Percentiles rank a stretch among this genome's conserved stretches.
These are phyloP conservation scores for Neocrepidodera transversa DNA, from an alignment of 2,888 invertebrate species.

Conservation along the genomic window DNA sequence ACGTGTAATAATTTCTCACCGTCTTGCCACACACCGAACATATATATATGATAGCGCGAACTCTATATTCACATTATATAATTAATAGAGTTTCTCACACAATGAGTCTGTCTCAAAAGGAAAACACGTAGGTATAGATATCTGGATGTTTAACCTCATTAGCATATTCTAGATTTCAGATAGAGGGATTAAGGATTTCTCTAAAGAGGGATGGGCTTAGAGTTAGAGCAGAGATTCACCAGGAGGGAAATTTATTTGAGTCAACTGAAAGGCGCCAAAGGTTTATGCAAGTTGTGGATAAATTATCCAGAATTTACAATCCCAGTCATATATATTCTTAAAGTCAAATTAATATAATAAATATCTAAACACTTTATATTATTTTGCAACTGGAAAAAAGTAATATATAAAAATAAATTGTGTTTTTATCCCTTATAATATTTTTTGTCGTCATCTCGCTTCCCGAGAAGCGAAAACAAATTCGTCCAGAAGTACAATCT, in stretches of 20 bases:
- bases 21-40: background rate
- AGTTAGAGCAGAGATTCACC: constrained; percentile 8
- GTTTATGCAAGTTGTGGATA: too few relatives aligned
- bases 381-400: too few relatives aligned
- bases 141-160: constrained; percentile 16
- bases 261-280: constrained; percentile 6
- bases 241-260: constrained; percentile 15
- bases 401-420: too few relatives aligned
- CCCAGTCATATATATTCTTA: too few relatives aligned
- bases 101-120: constrained; percentile 1
- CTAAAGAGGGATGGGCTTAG: constrained; percentile 14
- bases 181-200: constrained; percentile 17
- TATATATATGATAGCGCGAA: background rate
- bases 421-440: too few relatives aligned
- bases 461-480: too few relatives aligned
- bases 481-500: too few relatives aligned
- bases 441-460: too few relatives aligned
- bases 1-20: background rate
- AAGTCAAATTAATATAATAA: too few relatives aligned
- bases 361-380: too few relatives aligned
- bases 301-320: too few relatives aligned
- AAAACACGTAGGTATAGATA: constrained; percentile 13
- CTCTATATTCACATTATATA: background rate
- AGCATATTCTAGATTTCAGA: constrained; percentile 21
- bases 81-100: constrained; percentile 7